These are phyloP conservation scores for Neotoma lepida DNA, from an alignment of 2,113 vertebrate genomes.

Conservation along the genomic window DNA sequence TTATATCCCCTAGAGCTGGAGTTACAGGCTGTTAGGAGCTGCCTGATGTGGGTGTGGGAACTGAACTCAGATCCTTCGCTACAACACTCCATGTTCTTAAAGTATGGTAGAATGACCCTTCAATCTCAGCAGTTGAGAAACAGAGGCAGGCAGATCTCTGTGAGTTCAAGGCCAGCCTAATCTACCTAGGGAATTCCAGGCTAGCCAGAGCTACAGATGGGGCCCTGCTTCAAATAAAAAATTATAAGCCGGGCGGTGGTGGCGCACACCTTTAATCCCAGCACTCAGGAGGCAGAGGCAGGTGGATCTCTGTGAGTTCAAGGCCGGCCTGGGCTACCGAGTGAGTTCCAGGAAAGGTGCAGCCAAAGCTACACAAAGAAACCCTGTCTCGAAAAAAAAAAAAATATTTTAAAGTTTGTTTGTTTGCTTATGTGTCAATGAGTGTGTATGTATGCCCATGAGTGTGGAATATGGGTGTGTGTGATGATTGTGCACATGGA, in stretches of 20 bases:
- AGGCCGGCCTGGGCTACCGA: background rate
- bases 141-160: background rate
- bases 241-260: too few species aligned
- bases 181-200: background rate
- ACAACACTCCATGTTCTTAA: background rate
- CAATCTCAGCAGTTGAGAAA: background rate
- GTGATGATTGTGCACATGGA: background rate
- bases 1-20: background rate
- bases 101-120: background rate
- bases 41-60: background rate
- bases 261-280: too few species aligned
- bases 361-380: background rate
- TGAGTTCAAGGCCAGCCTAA: background rate
- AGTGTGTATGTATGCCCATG: background rate
- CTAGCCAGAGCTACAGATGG: background rate
- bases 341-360: background rate
- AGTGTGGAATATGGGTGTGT: background rate
- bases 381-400: background rate
- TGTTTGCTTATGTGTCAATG: background rate
- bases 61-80: background rate
- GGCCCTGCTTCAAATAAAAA: too few species aligned
- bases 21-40: too few species aligned
- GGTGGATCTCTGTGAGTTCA: background rate
- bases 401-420: background rate
- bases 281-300: background rate